Percentiles rank a stretch among this genome's conserved stretches.
phyloP scores from a whole-genome alignment of 2,888 invertebrate species.

The Chrysopilus asiliformis region DNA sequence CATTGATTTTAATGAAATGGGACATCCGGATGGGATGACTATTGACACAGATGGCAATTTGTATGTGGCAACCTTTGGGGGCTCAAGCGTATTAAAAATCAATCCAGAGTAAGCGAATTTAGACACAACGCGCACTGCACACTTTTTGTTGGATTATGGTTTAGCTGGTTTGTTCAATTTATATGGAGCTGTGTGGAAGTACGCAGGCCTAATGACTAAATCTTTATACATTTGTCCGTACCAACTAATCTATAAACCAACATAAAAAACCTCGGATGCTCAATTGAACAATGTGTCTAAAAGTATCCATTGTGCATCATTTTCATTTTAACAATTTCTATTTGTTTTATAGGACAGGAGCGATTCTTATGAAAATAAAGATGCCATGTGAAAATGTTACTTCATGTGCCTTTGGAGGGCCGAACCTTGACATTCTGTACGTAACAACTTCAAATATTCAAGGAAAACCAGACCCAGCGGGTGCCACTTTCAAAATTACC shows the following conservation, averaged over 20 bases:
- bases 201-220: no score
- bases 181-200: no score
- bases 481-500: conserved; percentile 46
- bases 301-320: no score
- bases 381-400: conserved; percentile 58
- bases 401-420: conserved; percentile 60
- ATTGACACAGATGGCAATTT: conserved; percentile 64
- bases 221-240: no score
- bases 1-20: conserved; percentile 40
- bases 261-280: no score
- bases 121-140: no score
- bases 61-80: conserved; percentile 64
- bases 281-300: no score
- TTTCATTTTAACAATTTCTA: no score
- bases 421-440: conserved; percentile 48
- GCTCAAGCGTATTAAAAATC: conserved; percentile 40
- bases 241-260: no score
- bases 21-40: conserved; percentile 64
- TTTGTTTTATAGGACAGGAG: conserved; percentile 29
- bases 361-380: conserved; percentile 43
- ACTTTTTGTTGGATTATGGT: no score
- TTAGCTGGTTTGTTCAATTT: no score
- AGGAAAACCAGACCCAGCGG: conserved; percentile 35
- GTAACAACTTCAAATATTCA: conserved; percentile 47
- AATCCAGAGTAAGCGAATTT: conserved; percentile 30